A percentile compares a stretch with the other conserved stretches of the same genome.
These are phyloP conservation scores for Anoura caudifer DNA, from an alignment of 2,113 vertebrate species.

Conservation along the genomic window DNA sequence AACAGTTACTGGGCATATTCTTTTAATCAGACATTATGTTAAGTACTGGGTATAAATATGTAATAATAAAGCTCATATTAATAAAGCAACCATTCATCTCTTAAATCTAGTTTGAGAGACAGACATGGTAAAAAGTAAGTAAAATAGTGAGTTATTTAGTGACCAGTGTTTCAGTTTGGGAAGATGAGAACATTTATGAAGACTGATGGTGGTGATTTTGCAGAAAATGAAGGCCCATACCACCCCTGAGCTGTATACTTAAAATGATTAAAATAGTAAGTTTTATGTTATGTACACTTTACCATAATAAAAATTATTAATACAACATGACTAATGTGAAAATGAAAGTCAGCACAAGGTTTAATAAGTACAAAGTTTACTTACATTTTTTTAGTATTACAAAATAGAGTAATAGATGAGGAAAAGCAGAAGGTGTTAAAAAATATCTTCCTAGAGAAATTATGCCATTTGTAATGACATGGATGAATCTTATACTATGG, in stretches of 20 bases:
- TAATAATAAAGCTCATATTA: not conserved
- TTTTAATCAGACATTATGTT: not conserved
- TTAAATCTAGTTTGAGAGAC: not conserved
- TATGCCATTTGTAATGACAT: not conserved
- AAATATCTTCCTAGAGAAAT: not conserved
- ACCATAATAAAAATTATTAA: not conserved
- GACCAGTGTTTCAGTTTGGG: not conserved
- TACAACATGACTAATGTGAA: not conserved
- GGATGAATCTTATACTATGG: not conserved
- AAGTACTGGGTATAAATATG: not conserved
- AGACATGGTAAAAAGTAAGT: not conserved
- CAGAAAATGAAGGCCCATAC: not conserved
- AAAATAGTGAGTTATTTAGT: not conserved
- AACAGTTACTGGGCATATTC: not conserved
- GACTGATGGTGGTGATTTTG: not conserved
- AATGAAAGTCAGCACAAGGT: not conserved
- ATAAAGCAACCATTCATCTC: not conserved
- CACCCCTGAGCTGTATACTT: not conserved
- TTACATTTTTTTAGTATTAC: not conserved
- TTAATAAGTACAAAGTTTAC: not conserved
- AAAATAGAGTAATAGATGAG: not conserved
- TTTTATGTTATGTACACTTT: not conserved
- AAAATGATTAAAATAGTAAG: not conserved
- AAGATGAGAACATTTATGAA: not conserved
- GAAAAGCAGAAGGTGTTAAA: not conserved